Evolutionary conservation across 1,140 invertebrate species (phyloP).

Genomic region (Procambarus clarkii): DNA sequence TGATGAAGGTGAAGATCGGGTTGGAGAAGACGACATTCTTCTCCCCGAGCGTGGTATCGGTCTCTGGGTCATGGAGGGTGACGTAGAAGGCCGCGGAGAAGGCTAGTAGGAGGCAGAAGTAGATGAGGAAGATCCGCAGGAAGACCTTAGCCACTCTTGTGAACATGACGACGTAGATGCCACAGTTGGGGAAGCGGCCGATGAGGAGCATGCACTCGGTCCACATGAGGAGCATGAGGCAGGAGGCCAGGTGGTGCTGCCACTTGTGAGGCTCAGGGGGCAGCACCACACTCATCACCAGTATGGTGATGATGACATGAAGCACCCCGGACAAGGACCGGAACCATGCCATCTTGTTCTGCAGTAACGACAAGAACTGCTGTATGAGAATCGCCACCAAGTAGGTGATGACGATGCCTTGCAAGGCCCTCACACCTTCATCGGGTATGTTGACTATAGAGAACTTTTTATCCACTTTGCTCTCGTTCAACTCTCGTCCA

Average conservation of each 20-base stretch:
- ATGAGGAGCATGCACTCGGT: slow-evolving; percentile 79
- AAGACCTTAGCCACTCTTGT: slow-evolving; percentile 72
- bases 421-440: background rate
- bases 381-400: slow-evolving; percentile 57
- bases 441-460: background rate
- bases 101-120: slow-evolving; percentile 79
- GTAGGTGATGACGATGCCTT: slow-evolving; percentile 44
- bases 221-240: slow-evolving; percentile 78
- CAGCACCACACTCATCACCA: slow-evolving; percentile 61
- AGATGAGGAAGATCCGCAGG: slow-evolving; percentile 76
- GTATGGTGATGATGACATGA: slow-evolving; percentile 67
- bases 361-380: slow-evolving; percentile 53
- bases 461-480: background rate
- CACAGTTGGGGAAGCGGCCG: slow-evolving; percentile 74
- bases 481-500: background rate
- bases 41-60: slow-evolving; percentile 74
- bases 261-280: slow-evolving; percentile 73
- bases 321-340: slow-evolving; percentile 65
- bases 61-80: slow-evolving; percentile 75
- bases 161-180: slow-evolving; percentile 73
- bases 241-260: slow-evolving; percentile 77
- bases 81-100: slow-evolving; percentile 80
- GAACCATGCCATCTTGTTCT: slow-evolving; percentile 63
- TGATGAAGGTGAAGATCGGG: slow-evolving; percentile 77
- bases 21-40: slow-evolving; percentile 76